Evolutionary conservation across 2,113 vertebrate species (phyloP), one percentile per base, ranked within the genome.

Genomic region (Danionella cerebrum): DNA sequence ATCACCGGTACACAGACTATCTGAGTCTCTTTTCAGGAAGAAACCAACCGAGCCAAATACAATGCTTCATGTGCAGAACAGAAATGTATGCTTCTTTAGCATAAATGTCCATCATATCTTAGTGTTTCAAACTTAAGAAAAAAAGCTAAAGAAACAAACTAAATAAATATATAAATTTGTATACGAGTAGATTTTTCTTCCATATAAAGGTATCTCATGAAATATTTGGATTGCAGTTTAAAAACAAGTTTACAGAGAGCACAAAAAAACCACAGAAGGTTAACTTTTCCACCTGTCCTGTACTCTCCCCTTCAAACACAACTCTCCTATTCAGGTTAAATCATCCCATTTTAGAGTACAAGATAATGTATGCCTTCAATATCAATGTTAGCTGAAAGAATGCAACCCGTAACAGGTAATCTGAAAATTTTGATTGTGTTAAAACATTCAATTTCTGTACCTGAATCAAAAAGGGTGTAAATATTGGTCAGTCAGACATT

Each of bases 401-500:
- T 39, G 35, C 13, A 36, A 41, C 54, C 36, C 13, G 21, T 25
- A 39, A 45, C n/a, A 44, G 58, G 58, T 41, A 12, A 59, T 16
- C 21, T 10, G 24, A 39, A 59, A 42, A 6, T 29, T 59, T 14
- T 59, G 55, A 58, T 11, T 24, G 36, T 41, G n/a, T 14, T 57
- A 57, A 55, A 55, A 33, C 27, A 18, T 44, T 41, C 24, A 24
- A 11, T 71, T 75, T 71, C 47, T 48, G 72, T 66, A 77, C 77
- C 75, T 82, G 74, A 83, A 80, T 81, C 69, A 74, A 83, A 35
- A 74, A 33, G 78, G 80, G 82, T 74, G 75, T 78, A 79, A 82
- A 80, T 86, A 83, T 85, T 80, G 76, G 81, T 85, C 82, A 83
- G 84, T 83, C 85, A 85, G 84, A 84, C 76, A 71, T 54, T 72